Percentiles rank a stretch among this genome's conserved stretches.
Evolutionary conservation across 2,113 vertebrate genomes (phyloP).

Genomic region (Mustelus asterias): DNA sequence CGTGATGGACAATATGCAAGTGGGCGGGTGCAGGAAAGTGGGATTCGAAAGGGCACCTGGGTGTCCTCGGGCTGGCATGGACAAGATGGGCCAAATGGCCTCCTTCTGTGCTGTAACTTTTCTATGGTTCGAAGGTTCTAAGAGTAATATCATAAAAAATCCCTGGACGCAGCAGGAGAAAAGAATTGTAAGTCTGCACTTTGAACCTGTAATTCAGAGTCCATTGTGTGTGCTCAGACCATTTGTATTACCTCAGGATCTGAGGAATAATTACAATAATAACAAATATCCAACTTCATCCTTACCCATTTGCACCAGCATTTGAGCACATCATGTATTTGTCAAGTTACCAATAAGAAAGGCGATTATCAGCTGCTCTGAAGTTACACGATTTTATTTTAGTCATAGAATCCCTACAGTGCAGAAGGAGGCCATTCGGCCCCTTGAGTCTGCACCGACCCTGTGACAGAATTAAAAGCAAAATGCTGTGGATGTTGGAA

Average conservation of each 20-base stretch:
- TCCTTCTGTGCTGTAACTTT: too few species aligned
- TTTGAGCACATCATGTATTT: background rate
- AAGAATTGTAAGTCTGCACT: background rate
- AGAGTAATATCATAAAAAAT: background rate
- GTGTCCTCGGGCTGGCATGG: too few species aligned
- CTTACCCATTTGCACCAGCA: background rate
- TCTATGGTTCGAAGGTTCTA: too few species aligned
- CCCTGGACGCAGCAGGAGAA: background rate
- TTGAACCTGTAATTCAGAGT: background rate
- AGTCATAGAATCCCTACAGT: background rate
- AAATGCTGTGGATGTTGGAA: too few species aligned
- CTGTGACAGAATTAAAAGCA: too few species aligned
- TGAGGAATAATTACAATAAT: background rate
- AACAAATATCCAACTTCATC: background rate
- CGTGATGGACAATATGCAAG: too few species aligned
- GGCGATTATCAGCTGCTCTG: background rate
- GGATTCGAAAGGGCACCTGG: too few species aligned
- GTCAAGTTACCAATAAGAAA: background rate
- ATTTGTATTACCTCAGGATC: background rate
- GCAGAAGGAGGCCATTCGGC: too few species aligned
- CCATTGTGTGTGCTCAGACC: background rate
- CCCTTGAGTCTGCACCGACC: too few species aligned
- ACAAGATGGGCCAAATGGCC: too few species aligned
- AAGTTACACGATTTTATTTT: background rate
- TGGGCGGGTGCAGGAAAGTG: too few species aligned